phyloP scores from a whole-genome alignment of 37 sponge, comb jelly and placozoan species.

The Oopsacas minuta region DNA sequence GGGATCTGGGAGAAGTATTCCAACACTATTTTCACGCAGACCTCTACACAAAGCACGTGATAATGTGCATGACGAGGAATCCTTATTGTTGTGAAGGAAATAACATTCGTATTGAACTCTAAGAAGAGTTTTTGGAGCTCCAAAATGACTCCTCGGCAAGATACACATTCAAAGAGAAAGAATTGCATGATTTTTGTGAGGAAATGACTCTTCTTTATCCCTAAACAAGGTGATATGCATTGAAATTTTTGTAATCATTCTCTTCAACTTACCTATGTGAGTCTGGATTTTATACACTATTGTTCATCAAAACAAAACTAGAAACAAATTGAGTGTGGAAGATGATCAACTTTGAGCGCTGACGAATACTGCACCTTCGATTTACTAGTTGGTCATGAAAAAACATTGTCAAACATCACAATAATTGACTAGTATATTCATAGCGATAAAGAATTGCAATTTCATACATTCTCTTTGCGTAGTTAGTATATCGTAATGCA shows the following conservation, averaged over 20 bases:
- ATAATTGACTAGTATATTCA: background rate
- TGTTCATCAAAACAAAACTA: background rate
- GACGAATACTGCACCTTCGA: background rate
- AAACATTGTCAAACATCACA: background rate
- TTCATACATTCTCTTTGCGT: background rate
- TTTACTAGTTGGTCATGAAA: background rate
- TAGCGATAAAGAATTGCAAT: background rate
- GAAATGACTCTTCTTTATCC: background rate
- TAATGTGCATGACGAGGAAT: constrained; percentile 14
- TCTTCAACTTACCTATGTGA: background rate
- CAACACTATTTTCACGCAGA: constrained; percentile 14
- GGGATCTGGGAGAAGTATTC: constrained; percentile 19
- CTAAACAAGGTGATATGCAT: background rate
- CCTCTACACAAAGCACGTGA: background rate
- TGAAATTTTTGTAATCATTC: background rate
- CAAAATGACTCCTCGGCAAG: constrained; percentile 15
- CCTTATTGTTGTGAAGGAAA: constrained; percentile 13
- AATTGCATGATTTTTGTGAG: constrained; percentile 2
- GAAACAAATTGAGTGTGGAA: background rate
- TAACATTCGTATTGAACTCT: background rate
- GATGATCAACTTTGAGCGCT: background rate
- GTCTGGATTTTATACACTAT: background rate
- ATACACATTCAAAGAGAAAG: constrained; percentile 1
- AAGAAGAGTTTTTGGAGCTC: constrained; percentile 18
- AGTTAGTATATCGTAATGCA: background rate